Base-by-base conservation (phyloP, 2,888 invertebrate genomes). In the Clistopyga incitator region DNA sequence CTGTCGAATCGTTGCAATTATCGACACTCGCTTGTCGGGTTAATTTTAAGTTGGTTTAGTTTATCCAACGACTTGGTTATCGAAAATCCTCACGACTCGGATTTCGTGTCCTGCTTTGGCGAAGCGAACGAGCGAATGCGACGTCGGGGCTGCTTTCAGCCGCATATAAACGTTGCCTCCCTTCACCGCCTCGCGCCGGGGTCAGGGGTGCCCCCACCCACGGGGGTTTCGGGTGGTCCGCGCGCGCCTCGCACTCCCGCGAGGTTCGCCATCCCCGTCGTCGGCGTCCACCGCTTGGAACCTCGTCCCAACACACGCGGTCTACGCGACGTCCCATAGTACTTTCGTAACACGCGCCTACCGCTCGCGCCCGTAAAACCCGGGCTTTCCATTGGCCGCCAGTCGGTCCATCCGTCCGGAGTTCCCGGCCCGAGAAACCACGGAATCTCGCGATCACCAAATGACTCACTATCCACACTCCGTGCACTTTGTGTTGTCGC, bases 61-160 rank as follows among this genome's bases (percentile, higher is more conserved):
- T 13, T 61, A 71, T 67, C 42, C 52, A 47, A 68, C 61, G 52
- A 77, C 70, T 71, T 65, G 2, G 78, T 47, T 23, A 59, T 79
- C 59, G 79, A 71, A 82, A 79, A 83, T 78, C 79, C 77, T 85
- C 86, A 84, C 86, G 82, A 81, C 86, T 84, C 72, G 78, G 80
- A 85, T 84, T 86, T 84, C 86, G 87, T 86, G 85, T 87, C 85
- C 90, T 91, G 91, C 92, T 91, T 90, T 91, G 90, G 91, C 91
- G 91, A 91, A 91, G 93, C 92, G 92, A 92, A 91, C 92, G 92
- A 93, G 92, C 92, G 93, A 93, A 93, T 93, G 93, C 92, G 92
- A 89, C 90, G 89, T 91, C 90, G 89, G 93, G 92, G 93, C 93
- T 90, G 90, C 90, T 92, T 90, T 91, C 88, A 86, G 90, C 89